phyloP scores from a whole-genome alignment of 2,797 vertebrate genomes.

The Alcedo quadribrachys region DNA sequence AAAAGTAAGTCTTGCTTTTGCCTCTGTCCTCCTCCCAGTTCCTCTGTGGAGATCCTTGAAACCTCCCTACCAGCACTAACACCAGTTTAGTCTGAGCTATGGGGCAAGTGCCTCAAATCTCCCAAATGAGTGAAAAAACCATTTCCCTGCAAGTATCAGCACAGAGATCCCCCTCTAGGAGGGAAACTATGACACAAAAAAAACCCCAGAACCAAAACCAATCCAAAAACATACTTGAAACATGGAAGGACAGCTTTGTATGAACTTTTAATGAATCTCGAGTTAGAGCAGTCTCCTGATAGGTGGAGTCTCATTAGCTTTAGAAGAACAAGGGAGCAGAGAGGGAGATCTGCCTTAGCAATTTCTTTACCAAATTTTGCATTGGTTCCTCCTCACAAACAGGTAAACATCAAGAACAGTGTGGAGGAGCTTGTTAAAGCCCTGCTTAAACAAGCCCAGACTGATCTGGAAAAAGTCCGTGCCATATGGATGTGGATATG shows the following conservation, averaged over 20 bases:
- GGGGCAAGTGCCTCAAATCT: neutral
- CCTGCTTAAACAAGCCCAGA: slow-evolving; percentile 74
- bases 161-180: neutral
- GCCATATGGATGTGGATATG: slow-evolving; percentile 84
- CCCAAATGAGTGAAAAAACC: neutral
- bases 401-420: slow-evolving; percentile 72
- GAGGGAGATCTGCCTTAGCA: neutral
- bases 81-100: neutral
- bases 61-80: neutral
- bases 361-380: neutral
- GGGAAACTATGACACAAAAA: neutral
- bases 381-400: neutral
- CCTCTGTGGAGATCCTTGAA: neutral
- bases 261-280: neutral
- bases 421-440: slow-evolving; percentile 76
- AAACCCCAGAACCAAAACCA: too few relatives aligned
- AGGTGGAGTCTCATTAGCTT: neutral
- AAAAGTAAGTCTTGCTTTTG: slow-evolving; percentile 74
- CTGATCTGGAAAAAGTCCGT: slow-evolving; percentile 79
- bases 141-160: neutral
- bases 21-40: neutral
- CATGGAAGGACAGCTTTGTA: neutral
- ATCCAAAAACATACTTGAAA: neutral
- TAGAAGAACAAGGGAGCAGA: neutral
- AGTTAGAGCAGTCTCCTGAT: neutral